These are phyloP conservation scores for Drosophila anomalipes DNA, from an alignment of 2,888 invertebrate species.

Conservation along the genomic window DNA sequence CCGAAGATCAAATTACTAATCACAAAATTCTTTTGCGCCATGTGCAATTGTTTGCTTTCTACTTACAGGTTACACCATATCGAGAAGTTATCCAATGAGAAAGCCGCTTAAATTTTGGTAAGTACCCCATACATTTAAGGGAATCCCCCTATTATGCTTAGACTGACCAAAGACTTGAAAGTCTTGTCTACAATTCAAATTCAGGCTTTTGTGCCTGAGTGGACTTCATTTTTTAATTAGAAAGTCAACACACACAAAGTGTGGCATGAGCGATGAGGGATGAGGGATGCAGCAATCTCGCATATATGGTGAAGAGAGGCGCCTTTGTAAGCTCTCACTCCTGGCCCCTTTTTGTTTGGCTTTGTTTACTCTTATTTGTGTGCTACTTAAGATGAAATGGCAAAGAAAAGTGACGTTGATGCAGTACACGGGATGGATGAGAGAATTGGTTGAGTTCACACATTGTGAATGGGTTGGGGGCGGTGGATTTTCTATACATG, in stretches of 20 bases:
- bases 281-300: slow-evolving; percentile 11
- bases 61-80: slow-evolving; percentile 84
- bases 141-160: not conserved
- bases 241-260: slow-evolving; percentile 62
- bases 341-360: slow-evolving; percentile 47
- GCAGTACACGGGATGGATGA: slow-evolving; percentile 19
- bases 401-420: slow-evolving; percentile 74
- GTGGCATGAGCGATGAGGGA: slow-evolving; percentile 1
- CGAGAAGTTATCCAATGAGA: slow-evolving; percentile 85
- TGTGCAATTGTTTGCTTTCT: slow-evolving; percentile 76
- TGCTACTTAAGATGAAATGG: slow-evolving; percentile 81
- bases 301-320: slow-evolving; percentile 34
- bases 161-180: slow-evolving; percentile 27
- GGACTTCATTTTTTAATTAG: slow-evolving; percentile 76
- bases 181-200: slow-evolving; percentile 43
- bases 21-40: slow-evolving; percentile 73
- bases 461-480: not conserved
- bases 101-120: slow-evolving; percentile 84
- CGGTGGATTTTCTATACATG: slow-evolving; percentile 6
- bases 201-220: slow-evolving; percentile 52
- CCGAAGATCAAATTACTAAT: slow-evolving; percentile 74
- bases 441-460: slow-evolving; percentile 3
- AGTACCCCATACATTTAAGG: slow-evolving; percentile 60
- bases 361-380: slow-evolving; percentile 70
- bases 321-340: slow-evolving; percentile 59